phyloP scores from a whole-genome alignment of 1,140 invertebrate species.

The Nasonia longicornis region DNA sequence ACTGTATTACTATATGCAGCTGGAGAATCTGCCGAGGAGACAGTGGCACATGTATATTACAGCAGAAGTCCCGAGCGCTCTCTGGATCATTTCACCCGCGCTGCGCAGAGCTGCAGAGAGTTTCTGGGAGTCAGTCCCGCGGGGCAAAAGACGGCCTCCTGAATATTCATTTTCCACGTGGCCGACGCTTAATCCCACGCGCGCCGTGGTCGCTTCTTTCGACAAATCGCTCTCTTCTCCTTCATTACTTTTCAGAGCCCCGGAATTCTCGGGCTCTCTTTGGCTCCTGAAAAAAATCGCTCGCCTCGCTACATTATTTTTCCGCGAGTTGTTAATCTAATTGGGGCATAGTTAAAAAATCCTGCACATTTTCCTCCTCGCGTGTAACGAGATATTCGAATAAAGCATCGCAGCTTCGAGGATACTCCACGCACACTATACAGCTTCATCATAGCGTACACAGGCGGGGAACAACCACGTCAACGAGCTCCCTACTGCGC shows the following conservation, averaged over 20 bases:
- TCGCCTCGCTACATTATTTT: no score
- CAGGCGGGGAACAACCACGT: neutral
- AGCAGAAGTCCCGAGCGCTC: neutral
- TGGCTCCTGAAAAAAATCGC: no score
- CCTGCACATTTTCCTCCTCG: no score
- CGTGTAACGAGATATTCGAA: no score
- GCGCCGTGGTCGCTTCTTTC: conserved; percentile 19
- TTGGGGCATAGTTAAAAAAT: no score
- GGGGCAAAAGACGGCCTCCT: neutral
- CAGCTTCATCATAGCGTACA: neutral
- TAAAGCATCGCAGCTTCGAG: neutral
- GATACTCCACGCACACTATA: neutral
- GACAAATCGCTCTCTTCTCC: conserved; percentile 15
- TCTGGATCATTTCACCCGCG: conserved; percentile 16
- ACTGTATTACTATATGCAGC: neutral
- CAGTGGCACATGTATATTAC: neutral
- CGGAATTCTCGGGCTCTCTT: neutral
- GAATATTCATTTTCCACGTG: conserved; percentile 37
- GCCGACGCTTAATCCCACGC: conserved; percentile 26
- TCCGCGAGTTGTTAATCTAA: no score
- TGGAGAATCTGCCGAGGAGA: neutral
- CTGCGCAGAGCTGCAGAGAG: neutral
- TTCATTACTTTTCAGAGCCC: conserved; percentile 21
- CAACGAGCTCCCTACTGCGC: neutral
- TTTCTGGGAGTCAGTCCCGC: neutral